Evolutionary conservation across 1,140 invertebrate genomes (phyloP).

Genomic region (Idris sp.): DNA sequence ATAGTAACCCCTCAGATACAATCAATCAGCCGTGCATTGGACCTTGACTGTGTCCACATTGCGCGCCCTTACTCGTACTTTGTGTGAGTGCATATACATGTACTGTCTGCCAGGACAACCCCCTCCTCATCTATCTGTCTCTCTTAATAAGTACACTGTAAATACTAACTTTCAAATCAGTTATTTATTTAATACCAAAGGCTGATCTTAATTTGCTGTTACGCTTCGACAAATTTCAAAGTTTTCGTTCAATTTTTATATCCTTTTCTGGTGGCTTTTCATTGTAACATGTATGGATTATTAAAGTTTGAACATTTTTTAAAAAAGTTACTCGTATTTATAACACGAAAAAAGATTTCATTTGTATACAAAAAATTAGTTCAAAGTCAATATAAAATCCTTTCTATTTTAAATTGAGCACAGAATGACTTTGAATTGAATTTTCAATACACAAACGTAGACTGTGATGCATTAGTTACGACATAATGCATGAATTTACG

Average conservation of each 20-base stretch:
- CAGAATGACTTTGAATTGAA: slow-evolving; percentile 17
- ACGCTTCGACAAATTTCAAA: slow-evolving; percentile 12
- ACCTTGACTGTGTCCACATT: slow-evolving; percentile 79
- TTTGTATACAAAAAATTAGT: too few relatives aligned
- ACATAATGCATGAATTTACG: slow-evolving; percentile 44
- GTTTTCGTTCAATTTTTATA: slow-evolving; percentile 4
- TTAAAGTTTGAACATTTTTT: too few relatives aligned
- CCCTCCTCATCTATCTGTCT: slow-evolving; percentile 34
- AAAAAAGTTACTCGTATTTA: too few relatives aligned
- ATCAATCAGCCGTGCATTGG: slow-evolving; percentile 78
- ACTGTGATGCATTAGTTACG: slow-evolving; percentile 25
- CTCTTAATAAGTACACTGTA: slow-evolving; percentile 59
- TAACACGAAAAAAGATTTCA: too few relatives aligned
- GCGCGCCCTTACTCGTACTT: slow-evolving; percentile 66
- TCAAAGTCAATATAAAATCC: too few relatives aligned
- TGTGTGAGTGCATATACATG: slow-evolving; percentile 58
- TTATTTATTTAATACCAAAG: slow-evolving; percentile 56
- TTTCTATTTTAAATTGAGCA: too few relatives aligned
- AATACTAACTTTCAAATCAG: slow-evolving; percentile 56
- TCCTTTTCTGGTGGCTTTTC: too few relatives aligned
- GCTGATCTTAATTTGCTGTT: slow-evolving; percentile 46
- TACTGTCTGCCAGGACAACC: slow-evolving; percentile 39
- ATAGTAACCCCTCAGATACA: slow-evolving; percentile 75
- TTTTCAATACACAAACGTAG: slow-evolving; percentile 21
- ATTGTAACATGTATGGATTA: too few relatives aligned